These are phyloP conservation scores for Muscidifurax raptorellus DNA, from an alignment of 1,140 invertebrate species.

Conservation along the genomic window DNA sequence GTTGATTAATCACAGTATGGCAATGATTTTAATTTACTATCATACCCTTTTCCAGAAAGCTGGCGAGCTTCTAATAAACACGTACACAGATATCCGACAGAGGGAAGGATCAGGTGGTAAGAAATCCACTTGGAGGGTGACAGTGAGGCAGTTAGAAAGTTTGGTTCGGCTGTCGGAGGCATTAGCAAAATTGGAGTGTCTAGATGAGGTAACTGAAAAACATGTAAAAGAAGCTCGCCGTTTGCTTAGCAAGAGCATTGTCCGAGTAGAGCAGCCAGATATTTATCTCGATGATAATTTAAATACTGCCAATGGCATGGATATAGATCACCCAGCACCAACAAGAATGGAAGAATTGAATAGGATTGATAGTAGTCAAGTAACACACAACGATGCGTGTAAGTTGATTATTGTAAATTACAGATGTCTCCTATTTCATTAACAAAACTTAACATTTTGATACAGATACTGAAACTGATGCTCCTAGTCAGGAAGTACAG, in stretches of 20 bases:
- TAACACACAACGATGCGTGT: not conserved
- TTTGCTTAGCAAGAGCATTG: slow-evolving; percentile 98
- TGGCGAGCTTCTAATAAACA: slow-evolving; percentile 88
- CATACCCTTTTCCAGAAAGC: slow-evolving; percentile 86
- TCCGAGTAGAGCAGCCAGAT: slow-evolving; percentile 98
- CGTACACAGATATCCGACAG: slow-evolving; percentile 92
- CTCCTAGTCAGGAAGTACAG: slow-evolving; percentile 45
- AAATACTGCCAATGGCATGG: slow-evolving; percentile 57
- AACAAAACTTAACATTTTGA: not conserved
- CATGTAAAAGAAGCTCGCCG: slow-evolving; percentile 95
- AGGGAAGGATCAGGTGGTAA: slow-evolving; percentile 84
- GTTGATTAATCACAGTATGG: too few relatives aligned
- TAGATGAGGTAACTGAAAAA: slow-evolving; percentile 87
- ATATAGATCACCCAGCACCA: slow-evolving; percentile 54
- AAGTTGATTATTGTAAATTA: not conserved
- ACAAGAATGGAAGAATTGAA: slow-evolving; percentile 35
- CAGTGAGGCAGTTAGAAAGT: slow-evolving; percentile 99
- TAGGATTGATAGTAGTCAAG: not conserved
- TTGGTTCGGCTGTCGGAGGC: slow-evolving; percentile 97
- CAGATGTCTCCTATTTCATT: not conserved
- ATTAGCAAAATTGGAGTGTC: slow-evolving; percentile 96
- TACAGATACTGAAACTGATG: not conserved
- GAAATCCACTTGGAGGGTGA: slow-evolving; percentile 94
- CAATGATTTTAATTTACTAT: not conserved
- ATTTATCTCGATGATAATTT: slow-evolving; percentile 88